phyloP scores from a whole-genome alignment of 2,113 vertebrate genomes.

The Callaeas wilsoni region DNA sequence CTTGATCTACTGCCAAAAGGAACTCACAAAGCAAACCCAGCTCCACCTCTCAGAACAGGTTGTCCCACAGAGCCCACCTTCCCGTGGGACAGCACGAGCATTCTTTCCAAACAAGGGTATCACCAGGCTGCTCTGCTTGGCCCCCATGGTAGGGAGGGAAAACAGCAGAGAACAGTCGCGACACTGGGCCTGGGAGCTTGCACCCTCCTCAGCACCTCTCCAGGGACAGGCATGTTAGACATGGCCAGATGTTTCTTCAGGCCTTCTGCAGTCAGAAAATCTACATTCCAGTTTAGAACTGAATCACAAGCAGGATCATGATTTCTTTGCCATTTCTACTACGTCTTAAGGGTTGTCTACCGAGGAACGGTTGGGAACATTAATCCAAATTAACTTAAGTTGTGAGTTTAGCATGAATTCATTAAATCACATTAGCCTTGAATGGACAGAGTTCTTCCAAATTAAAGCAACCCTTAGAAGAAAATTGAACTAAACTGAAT shows the following conservation, averaged over 20 bases:
- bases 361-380: background rate
- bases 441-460: constrained; percentile 55
- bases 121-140: background rate
- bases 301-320: background rate
- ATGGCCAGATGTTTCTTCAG: background rate
- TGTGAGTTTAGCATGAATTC: constrained; percentile 55
- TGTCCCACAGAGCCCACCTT: background rate
- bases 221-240: background rate
- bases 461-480: constrained; percentile 39
- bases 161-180: background rate
- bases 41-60: background rate
- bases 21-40: background rate
- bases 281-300: background rate
- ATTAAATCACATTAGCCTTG: constrained; percentile 58
- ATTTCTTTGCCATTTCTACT: background rate
- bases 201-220: background rate
- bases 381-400: constrained; percentile 58
- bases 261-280: background rate
- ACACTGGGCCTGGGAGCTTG: background rate
- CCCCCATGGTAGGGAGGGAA: background rate
- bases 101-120: background rate
- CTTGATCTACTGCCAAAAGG: background rate
- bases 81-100: background rate
- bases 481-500: constrained; percentile 58
- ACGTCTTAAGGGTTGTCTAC: background rate